Base-by-base conservation (phyloP, 2,888 invertebrate species). In the Embidobia sp. region DNA sequence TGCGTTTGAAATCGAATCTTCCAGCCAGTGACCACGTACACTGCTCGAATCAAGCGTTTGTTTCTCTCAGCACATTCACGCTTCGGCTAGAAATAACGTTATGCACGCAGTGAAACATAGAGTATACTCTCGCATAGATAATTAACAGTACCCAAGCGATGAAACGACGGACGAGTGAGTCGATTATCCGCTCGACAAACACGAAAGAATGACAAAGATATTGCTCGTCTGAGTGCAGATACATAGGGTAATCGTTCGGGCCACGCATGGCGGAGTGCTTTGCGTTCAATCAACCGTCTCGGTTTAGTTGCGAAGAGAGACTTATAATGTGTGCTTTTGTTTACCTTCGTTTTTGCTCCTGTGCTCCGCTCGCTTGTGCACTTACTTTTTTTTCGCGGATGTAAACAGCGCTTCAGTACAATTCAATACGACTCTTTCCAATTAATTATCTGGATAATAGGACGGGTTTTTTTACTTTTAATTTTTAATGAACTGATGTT, bases 171-270 rank as follows among this genome's bases (percentile, higher is more conserved):
- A 61, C 53, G 61, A 67, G 53, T 22, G 31, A 57, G 44, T 64
- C 64, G 59, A 76, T 76, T 76, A 76, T 64, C 31, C 64, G 76
- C 70, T 70, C 57, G 75, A 75, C 55, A 67, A 75, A 67, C 67
- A 67, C 46, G 55, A 75, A 67, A 74, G 66, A 67, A 59, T 59
- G 61, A 61, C 67, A 61, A 33, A 55, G 67, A 66, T 61, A 26
- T 44, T 46, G 44, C 26, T 15, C 66, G 40, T 61, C 37, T 31
- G 61, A 57, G 44, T 29, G 27, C 57, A 19, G 44, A 40, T 7
- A 33, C 70, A 11, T 33, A 18, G 73, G 66, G 49, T 64, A 64
- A 73, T 64, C 64, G 64, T n/a, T 64, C 59, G 59, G 35, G 44
- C 49, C 46, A 57, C 55, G 64, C 73, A 57, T 59, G 51, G 44